Evolutionary conservation across 2,888 invertebrate genomes (phyloP).

Genomic region (Cosmopolites sordidus): DNA sequence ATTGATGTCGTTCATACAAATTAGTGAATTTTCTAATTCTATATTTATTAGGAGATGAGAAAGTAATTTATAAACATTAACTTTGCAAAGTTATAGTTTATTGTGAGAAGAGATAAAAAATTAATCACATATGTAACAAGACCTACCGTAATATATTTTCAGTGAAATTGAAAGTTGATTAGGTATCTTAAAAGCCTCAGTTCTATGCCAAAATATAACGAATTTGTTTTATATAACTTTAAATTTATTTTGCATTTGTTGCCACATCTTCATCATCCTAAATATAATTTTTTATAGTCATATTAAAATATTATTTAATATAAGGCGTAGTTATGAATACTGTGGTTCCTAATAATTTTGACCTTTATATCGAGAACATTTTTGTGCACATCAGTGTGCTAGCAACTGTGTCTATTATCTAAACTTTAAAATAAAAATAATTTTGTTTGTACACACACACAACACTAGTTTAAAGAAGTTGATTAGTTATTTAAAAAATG

Average conservation of each 20-base stretch:
- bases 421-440: neutral
- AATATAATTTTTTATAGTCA: neutral
- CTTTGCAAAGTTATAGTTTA: too few species aligned
- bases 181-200: conserved; percentile 1
- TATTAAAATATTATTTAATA: conserved; percentile 10
- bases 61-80: too few species aligned
- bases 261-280: neutral
- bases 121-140: too few species aligned
- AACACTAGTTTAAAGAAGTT: neutral
- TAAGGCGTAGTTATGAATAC: conserved; percentile 8
- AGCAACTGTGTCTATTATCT: conserved; percentile 1
- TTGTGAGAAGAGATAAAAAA: too few species aligned
- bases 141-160: conserved; percentile 10
- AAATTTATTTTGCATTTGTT: neutral
- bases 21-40: too few species aligned
- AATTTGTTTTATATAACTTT: neutral
- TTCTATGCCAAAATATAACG: conserved; percentile 5
- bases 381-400: too few species aligned
- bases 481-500: too few species aligned
- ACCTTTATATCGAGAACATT: conserved; percentile 3
- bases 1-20: too few species aligned
- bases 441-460: conserved; percentile 4
- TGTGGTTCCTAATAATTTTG: conserved; percentile 16
- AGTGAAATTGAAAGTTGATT: conserved; percentile 5
- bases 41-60: too few species aligned